Evolutionary conservation across 2,888 invertebrate species (phyloP).

Genomic region (Agrypnus murinus): DNA sequence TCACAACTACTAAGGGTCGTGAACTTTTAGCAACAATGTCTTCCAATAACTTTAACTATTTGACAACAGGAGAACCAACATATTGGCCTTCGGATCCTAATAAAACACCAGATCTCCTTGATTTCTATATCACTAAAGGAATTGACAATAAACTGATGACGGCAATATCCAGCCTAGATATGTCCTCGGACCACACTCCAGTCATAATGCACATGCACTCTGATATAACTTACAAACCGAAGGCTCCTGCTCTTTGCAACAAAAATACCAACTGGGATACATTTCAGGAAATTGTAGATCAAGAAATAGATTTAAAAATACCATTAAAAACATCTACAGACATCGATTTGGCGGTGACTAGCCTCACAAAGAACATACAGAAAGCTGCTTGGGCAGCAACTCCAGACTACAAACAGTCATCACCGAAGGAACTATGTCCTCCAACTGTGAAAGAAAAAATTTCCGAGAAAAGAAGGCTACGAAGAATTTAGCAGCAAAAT

Average conservation of each 20-base stretch:
- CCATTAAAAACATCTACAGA: no score
- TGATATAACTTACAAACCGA: neutral
- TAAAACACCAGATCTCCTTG: slow-evolving; percentile 6
- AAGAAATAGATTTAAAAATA: neutral
- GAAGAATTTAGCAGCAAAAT: no score
- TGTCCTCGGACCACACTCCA: slow-evolving; percentile 44
- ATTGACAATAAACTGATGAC: slow-evolving; percentile 7
- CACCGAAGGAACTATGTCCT: no score
- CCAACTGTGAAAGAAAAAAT: no score
- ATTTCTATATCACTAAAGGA: slow-evolving; percentile 7
- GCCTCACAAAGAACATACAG: no score
- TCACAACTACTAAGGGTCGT: slow-evolving; percentile 13
- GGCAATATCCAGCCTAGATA: slow-evolving; percentile 43
- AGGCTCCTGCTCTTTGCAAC: neutral
- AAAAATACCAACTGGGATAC: neutral
- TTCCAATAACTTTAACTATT: neutral
- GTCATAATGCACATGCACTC: slow-evolving; percentile 10
- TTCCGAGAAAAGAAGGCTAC: no score
- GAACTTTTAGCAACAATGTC: slow-evolving; percentile 5
- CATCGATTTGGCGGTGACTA: no score
- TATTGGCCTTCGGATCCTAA: slow-evolving; percentile 13
- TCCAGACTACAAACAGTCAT: no score
- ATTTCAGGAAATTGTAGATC: no score
- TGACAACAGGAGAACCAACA: slow-evolving; percentile 7
- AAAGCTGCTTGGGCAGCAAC: no score